Base-by-base conservation (phyloP, 2,113 vertebrate species). In the Colaptes auratus region DNA sequence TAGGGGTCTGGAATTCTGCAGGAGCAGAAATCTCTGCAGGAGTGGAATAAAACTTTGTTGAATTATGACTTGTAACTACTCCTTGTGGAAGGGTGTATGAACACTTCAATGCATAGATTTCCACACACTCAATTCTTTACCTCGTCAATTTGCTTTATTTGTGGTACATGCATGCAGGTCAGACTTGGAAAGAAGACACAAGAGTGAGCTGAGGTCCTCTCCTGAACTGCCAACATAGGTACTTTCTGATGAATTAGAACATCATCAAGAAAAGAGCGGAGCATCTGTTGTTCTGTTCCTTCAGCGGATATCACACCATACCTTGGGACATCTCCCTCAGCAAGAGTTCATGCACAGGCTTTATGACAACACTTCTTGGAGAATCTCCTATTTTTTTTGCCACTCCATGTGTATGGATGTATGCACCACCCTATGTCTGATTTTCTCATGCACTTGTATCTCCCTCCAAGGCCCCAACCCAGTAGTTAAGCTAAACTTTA, bases 361-460 rank as follows among this genome's bases (percentile, higher is more conserved):
- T 87, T 69, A 24, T n/a, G 73, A 53, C 4, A 76, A 30, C 6
- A 21, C 15, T 75, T 71, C 20, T 33, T 66, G 28, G 30, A 59
- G 12, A 73, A 82, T 77, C 12, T 82, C 10, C 7, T 18, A 6
- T 12, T 31, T 63, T 70, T 50, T 77, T 60, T 81, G 8, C 31
- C 23, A 6, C 71, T 71, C 59, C 12, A 66, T 77, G 10, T 21
- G 15, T n/a, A 72, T 18, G 46, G 9, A 50, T 63, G 46, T 25
- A n/a, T 86, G 20, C 27, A 59, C 0, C 0, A 50, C 10, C n/a
- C 5, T 50, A 31, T 2, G 0, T 55, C 25, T 42, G 6, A 11
- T 80, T 5, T 81, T 86, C 16, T 88, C 11, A 11, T 33, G 9
- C 28, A 19, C 14, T 75, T 46, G 13, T 8, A 65, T 59, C 3